Percentiles rank a stretch among this genome's conserved stretches.
Evolutionary conservation across 2,888 invertebrate genomes (phyloP).

Genomic region (Altica lythri): DNA sequence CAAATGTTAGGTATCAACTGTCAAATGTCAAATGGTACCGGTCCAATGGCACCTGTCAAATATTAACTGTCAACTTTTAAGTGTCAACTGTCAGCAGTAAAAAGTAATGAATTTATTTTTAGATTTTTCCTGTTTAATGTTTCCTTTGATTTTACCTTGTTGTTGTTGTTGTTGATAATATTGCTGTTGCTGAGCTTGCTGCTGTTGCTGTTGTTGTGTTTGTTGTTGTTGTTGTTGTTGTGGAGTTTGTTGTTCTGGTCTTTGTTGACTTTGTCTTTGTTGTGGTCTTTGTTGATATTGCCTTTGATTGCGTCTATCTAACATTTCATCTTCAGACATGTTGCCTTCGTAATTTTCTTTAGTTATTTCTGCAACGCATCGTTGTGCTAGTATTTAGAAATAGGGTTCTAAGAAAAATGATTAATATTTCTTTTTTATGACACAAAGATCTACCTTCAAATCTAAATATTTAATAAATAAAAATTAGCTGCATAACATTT

Average conservation of each 20-base stretch:
- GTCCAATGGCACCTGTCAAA: too few species aligned
- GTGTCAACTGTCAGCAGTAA: too few species aligned
- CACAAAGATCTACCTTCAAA: slow-evolving; percentile 45
- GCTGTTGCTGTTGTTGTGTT: slow-evolving; percentile 55
- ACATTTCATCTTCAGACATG: slow-evolving; percentile 71
- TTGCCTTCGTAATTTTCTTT: slow-evolving; percentile 76
- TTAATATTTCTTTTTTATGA: slow-evolving; percentile 46
- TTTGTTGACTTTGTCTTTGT: slow-evolving; percentile 56
- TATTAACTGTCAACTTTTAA: neutral
- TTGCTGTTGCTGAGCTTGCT: slow-evolving; percentile 48
- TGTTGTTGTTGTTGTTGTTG: slow-evolving; percentile 52
- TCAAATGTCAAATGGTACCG: too few species aligned
- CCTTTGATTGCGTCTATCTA: slow-evolving; percentile 56
- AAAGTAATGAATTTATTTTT: neutral
- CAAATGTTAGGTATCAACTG: too few species aligned
- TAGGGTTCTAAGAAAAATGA: slow-evolving; percentile 42
- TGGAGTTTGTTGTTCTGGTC: slow-evolving; percentile 54
- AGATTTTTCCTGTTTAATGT: too few species aligned
- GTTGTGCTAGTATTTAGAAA: slow-evolving; percentile 54
- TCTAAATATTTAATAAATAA: slow-evolving; percentile 18
- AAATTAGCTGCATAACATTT: slow-evolving; percentile 28
- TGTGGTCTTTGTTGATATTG: slow-evolving; percentile 49
- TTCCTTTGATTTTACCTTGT: slow-evolving; percentile 37
- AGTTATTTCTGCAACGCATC: slow-evolving; percentile 72
- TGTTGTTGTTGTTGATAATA: slow-evolving; percentile 50